Percentiles rank a stretch among this genome's conserved stretches.
These are phyloP conservation scores for Numenius arquata DNA, from an alignment of 2,113 vertebrate species.

Conservation along the genomic window DNA sequence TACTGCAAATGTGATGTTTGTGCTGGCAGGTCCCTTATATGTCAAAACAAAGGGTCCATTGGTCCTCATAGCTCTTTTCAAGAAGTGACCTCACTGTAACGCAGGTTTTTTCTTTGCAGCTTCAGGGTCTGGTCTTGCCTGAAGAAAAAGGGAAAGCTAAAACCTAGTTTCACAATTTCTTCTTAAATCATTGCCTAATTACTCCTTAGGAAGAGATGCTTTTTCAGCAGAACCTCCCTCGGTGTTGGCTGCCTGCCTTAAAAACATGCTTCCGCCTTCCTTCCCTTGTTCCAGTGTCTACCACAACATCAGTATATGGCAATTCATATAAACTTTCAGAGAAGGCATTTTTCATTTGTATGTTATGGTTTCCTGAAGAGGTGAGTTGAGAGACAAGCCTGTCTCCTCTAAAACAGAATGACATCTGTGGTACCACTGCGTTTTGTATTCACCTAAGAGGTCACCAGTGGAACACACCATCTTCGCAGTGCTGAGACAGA, in stretches of 20 bases:
- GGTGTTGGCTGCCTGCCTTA: neutral
- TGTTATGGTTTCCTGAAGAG: neutral
- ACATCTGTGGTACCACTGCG: neutral
- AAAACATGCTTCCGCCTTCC: neutral
- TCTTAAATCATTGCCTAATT: neutral
- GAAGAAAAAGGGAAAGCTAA: neutral
- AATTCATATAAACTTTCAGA: neutral
- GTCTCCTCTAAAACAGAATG: neutral
- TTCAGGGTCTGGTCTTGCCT: neutral
- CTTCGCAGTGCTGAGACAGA: accelerated
- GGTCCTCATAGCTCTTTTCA: neutral
- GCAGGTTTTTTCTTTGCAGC: neutral
- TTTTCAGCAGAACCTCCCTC: neutral
- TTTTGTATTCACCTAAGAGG: neutral
- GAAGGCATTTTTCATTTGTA: neutral
- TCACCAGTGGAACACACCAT: neutral
- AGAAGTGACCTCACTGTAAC: neutral
- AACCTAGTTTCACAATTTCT: neutral
- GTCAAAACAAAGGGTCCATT: neutral
- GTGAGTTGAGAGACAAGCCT: neutral
- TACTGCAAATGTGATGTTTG: neutral
- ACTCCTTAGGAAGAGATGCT: neutral
- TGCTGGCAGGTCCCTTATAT: neutral
- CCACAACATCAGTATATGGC: neutral
- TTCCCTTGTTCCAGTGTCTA: neutral